These are phyloP conservation scores for Platalea minor DNA, from an alignment of 2,797 vertebrate genomes.

Conservation along the genomic window DNA sequence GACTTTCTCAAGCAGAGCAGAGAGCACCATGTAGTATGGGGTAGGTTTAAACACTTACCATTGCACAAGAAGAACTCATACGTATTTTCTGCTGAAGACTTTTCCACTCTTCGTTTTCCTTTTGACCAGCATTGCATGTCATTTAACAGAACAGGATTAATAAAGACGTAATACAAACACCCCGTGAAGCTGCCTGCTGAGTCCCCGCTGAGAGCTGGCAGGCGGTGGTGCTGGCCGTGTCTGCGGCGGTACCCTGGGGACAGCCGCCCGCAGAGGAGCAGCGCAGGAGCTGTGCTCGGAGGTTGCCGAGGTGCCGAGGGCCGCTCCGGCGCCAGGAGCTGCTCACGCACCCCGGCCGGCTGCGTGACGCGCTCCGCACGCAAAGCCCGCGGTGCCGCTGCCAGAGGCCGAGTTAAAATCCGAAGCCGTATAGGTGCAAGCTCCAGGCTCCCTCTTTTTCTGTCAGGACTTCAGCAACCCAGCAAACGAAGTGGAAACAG, in stretches of 20 bases:
- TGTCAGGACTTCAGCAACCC: not conserved
- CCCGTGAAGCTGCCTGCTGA: not conserved
- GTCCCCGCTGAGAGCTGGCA: not conserved
- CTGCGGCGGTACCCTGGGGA: not conserved
- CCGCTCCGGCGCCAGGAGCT: not conserved
- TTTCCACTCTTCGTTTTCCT: not conserved
- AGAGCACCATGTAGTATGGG: rapidly evolving
- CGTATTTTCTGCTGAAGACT: not conserved
- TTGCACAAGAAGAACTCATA: not conserved
- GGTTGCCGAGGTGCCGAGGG: not conserved
- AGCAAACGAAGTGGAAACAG: rapidly evolving
- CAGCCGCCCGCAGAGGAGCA: too few species aligned
- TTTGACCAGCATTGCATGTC: not conserved
- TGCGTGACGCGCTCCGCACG: rapidly evolving
- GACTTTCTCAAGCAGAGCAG: not conserved
- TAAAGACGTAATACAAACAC: not conserved
- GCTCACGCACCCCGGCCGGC: rapidly evolving
- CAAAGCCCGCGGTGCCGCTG: rapidly evolving
- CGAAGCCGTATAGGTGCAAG: not conserved
- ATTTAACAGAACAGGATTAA: not conserved
- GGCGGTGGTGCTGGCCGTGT: too few species aligned
- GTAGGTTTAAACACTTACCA: not conserved
- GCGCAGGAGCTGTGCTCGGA: rapidly evolving
- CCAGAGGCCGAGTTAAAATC: rapidly evolving
- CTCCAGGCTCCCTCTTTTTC: not conserved